Conservation (phyloP, 2,888 invertebrate genomes). For the Tetragnatha montana region DNA sequence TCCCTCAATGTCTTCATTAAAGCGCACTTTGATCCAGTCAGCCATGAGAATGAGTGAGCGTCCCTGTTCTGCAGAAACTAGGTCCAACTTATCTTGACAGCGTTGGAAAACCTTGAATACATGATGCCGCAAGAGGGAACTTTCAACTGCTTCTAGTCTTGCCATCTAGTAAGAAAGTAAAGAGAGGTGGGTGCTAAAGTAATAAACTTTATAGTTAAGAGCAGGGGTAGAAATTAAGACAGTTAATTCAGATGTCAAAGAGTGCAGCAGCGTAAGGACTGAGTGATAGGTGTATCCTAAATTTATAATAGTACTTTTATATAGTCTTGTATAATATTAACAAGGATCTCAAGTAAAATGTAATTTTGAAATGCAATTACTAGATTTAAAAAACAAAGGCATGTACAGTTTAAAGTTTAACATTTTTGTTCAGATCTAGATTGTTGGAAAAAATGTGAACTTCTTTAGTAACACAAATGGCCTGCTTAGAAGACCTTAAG, state of each 20-base stretch:
- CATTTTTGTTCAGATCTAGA: too few relatives aligned
- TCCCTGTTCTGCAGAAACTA: conserved; percentile 57
- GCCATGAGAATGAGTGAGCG: conserved; percentile 64
- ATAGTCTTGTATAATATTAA: too few relatives aligned
- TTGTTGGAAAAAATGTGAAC: too few relatives aligned
- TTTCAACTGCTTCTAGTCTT: conserved; percentile 29
- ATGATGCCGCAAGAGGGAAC: conserved; percentile 57
- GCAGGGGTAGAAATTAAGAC: background rate
- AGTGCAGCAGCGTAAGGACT: background rate
- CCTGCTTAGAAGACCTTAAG: too few relatives aligned
- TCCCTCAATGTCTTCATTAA: conserved; percentile 22
- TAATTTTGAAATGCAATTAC: too few relatives aligned
- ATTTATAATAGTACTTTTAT: too few relatives aligned
- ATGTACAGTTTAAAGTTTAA: too few relatives aligned
- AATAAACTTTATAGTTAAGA: background rate
- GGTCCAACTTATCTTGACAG: conserved; percentile 59
- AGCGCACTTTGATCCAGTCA: conserved; percentile 56
- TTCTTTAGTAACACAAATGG: too few relatives aligned
- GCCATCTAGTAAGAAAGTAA: conserved; percentile 38
- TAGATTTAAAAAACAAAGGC: too few relatives aligned
- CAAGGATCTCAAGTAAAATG: too few relatives aligned
- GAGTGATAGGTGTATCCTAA: too few relatives aligned
- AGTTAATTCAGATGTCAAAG: background rate
- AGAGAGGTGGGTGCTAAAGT: background rate
- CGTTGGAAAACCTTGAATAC: conserved; percentile 43